phyloP scores from a whole-genome alignment of 1,140 invertebrate genomes.

The Andrena cerasifolii region DNA sequence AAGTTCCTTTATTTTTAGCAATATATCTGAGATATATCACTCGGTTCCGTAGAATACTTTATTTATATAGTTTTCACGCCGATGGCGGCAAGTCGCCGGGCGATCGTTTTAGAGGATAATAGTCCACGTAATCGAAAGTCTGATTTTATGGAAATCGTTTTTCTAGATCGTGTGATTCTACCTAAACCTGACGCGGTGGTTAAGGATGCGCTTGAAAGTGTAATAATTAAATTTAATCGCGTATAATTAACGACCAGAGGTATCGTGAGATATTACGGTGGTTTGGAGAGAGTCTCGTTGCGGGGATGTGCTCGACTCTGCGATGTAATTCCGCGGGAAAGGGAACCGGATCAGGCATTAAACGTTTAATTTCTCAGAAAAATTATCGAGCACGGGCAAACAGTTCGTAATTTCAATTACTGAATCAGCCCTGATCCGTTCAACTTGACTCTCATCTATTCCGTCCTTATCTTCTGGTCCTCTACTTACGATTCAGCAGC shows the following conservation, averaged over 20 bases:
- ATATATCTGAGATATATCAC: background rate
- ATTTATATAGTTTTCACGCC: too few relatives aligned
- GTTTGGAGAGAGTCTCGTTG: background rate
- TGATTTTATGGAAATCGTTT: slow-evolving; percentile 7
- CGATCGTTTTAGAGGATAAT: background rate
- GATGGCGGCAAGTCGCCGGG: too few relatives aligned
- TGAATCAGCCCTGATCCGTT: background rate
- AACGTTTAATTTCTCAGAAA: background rate
- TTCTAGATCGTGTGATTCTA: background rate
- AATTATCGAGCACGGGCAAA: background rate
- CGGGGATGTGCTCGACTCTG: background rate
- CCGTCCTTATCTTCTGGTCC: background rate
- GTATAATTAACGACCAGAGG: background rate
- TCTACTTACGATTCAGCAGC: background rate
- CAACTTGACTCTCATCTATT: background rate
- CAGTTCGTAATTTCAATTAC: slow-evolving; percentile 1
- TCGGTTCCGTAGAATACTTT: background rate
- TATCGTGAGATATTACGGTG: slow-evolving; percentile 9
- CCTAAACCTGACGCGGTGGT: background rate
- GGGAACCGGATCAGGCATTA: background rate
- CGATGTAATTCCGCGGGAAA: background rate
- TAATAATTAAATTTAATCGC: slow-evolving; percentile 5
- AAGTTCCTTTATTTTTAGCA: slow-evolving; percentile 42
- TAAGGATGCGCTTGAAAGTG: background rate
- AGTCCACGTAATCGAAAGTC: slow-evolving; percentile 3